phyloP scores from a whole-genome alignment of 2,797 vertebrate genomes.

The Synanceia verrucosa region DNA sequence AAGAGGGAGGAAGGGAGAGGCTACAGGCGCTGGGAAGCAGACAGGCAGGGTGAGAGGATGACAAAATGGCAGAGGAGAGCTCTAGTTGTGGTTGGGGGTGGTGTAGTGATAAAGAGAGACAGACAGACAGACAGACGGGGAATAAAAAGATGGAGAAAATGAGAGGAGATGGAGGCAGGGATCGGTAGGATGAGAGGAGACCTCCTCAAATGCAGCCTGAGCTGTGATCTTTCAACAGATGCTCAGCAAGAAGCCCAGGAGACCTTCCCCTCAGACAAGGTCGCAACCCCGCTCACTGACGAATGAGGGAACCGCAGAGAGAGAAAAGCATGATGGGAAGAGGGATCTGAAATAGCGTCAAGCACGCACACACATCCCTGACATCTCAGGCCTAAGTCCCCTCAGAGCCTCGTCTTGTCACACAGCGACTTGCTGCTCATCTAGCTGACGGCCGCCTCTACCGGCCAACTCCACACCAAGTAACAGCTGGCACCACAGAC shows the following conservation, averaged over 20 bases:
- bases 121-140: constrained; percentile 32
- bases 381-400: constrained; percentile 71
- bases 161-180: constrained; percentile 36
- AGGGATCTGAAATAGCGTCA: constrained; percentile 56
- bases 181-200: constrained; percentile 69
- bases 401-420: constrained; percentile 73
- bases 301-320: constrained; percentile 74
- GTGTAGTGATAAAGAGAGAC: constrained; percentile 38
- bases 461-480: constrained; percentile 60
- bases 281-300: constrained; percentile 77
- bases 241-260: constrained; percentile 72
- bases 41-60: constrained; percentile 47
- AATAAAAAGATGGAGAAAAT: constrained; percentile 13
- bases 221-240: constrained; percentile 82
- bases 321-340: constrained; percentile 69
- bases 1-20: constrained; percentile 20
- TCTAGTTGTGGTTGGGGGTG: constrained; percentile 22
- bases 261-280: constrained; percentile 77
- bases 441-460: constrained; percentile 63
- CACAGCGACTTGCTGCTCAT: constrained; percentile 72
- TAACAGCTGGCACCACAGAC: constrained; percentile 68
- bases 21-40: constrained; percentile 32
- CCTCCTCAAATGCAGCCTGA: constrained; percentile 71
- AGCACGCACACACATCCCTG: constrained; percentile 38
- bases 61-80: constrained; percentile 58